Conservation (phyloP, 1,140 invertebrate species). For the Zaprionus davidi region DNA sequence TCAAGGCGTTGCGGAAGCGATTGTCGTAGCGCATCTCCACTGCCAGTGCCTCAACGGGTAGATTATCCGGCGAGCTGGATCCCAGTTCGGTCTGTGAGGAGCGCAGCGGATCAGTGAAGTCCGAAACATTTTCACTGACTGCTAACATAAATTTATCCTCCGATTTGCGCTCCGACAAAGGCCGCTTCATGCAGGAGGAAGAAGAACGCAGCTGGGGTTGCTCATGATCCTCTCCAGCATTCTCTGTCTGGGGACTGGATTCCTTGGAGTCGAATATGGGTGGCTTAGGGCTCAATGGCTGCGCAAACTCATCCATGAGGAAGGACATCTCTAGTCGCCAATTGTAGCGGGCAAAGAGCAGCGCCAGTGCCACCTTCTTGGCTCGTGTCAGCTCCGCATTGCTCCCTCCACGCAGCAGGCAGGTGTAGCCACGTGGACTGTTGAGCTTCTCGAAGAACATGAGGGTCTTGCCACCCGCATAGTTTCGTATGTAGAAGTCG, state of each 20-base stretch:
- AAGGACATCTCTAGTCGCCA: conserved; percentile 96
- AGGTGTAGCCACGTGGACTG: conserved; percentile 93
- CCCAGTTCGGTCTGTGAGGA: conserved; percentile 45
- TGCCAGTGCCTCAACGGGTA: conserved; percentile 81
- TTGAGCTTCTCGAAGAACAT: conserved; percentile 97
- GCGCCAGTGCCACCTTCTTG: conserved; percentile 92
- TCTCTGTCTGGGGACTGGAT: conserved; percentile 61
- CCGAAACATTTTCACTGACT: conserved; percentile 86
- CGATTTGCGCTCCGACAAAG: conserved; percentile 58
- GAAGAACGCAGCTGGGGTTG: conserved; percentile 42
- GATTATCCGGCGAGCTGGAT: conserved; percentile 40
- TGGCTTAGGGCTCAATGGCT: conserved; percentile 83
- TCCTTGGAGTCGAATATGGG: conserved; percentile 83
- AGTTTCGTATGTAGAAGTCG: conserved; percentile 92
- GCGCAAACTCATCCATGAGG: conserved; percentile 88
- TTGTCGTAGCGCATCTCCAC: conserved; percentile 88
- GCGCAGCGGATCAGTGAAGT: conserved; percentile 92
- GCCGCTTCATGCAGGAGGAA: conserved; percentile 29
- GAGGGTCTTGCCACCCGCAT: conserved; percentile 89
- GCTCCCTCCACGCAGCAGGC: conserved; percentile 92
- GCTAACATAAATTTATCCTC: conserved; percentile 86
- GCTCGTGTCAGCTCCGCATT: conserved; percentile 91
- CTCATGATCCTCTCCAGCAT: conserved; percentile 29
- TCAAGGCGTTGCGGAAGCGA: conserved; percentile 90
- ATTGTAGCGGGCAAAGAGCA: conserved; percentile 95